phyloP scores from a whole-genome alignment of 2,113 vertebrate species.

The Aviceda subcristata region DNA sequence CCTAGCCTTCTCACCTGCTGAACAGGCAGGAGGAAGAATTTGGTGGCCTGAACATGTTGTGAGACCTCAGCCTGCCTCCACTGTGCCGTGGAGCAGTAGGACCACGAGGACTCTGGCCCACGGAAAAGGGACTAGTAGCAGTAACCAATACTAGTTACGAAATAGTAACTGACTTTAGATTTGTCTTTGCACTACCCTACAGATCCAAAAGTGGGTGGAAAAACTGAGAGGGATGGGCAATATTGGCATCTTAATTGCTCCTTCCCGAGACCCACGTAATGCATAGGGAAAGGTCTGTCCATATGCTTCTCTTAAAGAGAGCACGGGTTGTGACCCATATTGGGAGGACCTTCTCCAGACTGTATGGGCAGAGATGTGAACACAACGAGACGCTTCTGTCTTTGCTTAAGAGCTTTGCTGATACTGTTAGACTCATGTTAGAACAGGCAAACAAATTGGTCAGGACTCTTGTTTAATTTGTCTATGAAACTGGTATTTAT shows the following conservation, averaged over 20 bases:
- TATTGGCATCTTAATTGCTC: background rate
- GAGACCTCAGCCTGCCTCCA: background rate
- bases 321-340: background rate
- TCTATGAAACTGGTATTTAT: background rate
- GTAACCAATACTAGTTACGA: background rate
- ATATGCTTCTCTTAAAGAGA: background rate
- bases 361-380: background rate
- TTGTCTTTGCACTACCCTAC: background rate
- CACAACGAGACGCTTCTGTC: background rate
- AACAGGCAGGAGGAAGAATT: background rate
- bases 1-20: constrained; percentile 20
- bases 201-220: background rate
- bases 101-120: background rate
- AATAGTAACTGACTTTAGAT: background rate
- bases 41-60: background rate
- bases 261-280: background rate
- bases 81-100: rapidly evolving
- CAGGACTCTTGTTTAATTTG: background rate
- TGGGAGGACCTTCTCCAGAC: background rate
- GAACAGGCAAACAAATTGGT: background rate
- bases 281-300: background rate
- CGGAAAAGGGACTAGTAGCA: background rate
- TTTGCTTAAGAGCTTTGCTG: background rate
- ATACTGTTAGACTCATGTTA: background rate
- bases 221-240: background rate